Percentiles rank a stretch among this genome's conserved stretches.
These are phyloP conservation scores for Mus pahari DNA, from an alignment of 2,113 vertebrate genomes.

Conservation along the genomic window DNA sequence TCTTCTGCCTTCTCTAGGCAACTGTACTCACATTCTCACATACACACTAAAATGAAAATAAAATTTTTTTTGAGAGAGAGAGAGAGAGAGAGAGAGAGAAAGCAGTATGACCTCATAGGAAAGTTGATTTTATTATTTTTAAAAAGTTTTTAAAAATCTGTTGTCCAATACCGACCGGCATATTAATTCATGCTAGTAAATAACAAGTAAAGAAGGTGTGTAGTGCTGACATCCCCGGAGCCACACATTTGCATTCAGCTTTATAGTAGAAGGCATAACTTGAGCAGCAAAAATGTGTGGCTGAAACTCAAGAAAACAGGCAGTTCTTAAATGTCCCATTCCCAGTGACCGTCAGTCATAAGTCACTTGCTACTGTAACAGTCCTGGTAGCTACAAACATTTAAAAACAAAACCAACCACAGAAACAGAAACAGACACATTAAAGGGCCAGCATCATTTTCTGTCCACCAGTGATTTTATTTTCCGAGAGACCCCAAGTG, in stretches of 20 bases:
- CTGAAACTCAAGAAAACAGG: constrained; percentile 41
- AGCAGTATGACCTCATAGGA: background rate
- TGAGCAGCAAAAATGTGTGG: constrained; percentile 27
- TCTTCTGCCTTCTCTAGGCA: background rate
- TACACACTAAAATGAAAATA: background rate
- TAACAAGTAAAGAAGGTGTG: constrained; percentile 22
- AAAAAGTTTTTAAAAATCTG: background rate
- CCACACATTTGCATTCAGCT: background rate
- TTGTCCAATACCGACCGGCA: background rate
- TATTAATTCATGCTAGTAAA: constrained; percentile 29
- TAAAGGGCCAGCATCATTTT: background rate
- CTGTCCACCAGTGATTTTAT: background rate
- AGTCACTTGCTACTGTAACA: background rate
- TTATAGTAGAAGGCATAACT: constrained; percentile 37
- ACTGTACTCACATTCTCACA: background rate
- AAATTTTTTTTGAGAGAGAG: background rate
- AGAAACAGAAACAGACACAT: background rate
- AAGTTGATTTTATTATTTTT: background rate
- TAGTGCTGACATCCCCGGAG: background rate
- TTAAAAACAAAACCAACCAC: constrained; percentile 29
- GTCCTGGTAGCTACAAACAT: background rate
- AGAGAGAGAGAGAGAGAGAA: background rate
- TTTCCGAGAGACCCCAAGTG: background rate
- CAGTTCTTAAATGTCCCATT: constrained; percentile 16
- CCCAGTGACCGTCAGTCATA: background rate